Evolutionary conservation across 1,140 invertebrate genomes (phyloP).

Genomic region (Macrobrachium nipponense): DNA sequence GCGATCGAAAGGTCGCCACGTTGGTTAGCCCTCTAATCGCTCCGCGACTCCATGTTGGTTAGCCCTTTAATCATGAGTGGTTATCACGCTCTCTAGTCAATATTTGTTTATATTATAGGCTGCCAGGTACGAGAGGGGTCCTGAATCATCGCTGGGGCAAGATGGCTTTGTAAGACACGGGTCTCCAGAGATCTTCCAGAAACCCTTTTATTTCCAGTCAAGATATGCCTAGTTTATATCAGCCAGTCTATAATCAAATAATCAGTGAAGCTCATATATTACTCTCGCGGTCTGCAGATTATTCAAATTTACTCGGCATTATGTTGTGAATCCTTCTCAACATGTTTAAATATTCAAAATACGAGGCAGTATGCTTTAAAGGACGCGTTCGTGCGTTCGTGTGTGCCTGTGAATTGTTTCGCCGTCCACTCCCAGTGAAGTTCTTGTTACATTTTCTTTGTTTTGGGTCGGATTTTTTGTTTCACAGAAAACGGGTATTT

Average conservation of each 20-base stretch:
- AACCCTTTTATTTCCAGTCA: slow-evolving; percentile 9
- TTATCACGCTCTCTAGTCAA: slow-evolving; percentile 36
- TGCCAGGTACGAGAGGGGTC: slow-evolving; percentile 26
- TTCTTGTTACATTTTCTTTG: slow-evolving; percentile 12
- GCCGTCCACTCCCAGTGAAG: not conserved
- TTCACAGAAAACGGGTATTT: slow-evolving; percentile 14
- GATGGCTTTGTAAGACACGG: slow-evolving; percentile 33
- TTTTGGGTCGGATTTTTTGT: not conserved
- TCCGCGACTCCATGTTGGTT: slow-evolving; percentile 35
- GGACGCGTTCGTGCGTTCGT: not conserved
- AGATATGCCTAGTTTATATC: slow-evolving; percentile 15
- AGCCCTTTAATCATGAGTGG: slow-evolving; percentile 33
- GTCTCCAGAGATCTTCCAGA: slow-evolving; percentile 1
- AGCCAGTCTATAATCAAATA: not conserved
- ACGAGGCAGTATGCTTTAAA: not conserved
- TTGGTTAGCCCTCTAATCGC: slow-evolving; percentile 26
- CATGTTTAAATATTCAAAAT: slow-evolving; percentile 15
- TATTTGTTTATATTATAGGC: slow-evolving; percentile 58
- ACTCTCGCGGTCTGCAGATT: slow-evolving; percentile 6
- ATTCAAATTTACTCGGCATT: slow-evolving; percentile 23
- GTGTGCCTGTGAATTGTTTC: not conserved
- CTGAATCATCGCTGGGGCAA: slow-evolving; percentile 49
- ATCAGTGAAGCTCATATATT: slow-evolving; percentile 23
- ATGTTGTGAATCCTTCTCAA: slow-evolving; percentile 31
- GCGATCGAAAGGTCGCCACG: no score